Percentiles rank a stretch among this genome's conserved stretches.
These are phyloP conservation scores for Ariolimax columbianus DNA, from an alignment of 2,888 invertebrate genomes.

Conservation along the genomic window DNA sequence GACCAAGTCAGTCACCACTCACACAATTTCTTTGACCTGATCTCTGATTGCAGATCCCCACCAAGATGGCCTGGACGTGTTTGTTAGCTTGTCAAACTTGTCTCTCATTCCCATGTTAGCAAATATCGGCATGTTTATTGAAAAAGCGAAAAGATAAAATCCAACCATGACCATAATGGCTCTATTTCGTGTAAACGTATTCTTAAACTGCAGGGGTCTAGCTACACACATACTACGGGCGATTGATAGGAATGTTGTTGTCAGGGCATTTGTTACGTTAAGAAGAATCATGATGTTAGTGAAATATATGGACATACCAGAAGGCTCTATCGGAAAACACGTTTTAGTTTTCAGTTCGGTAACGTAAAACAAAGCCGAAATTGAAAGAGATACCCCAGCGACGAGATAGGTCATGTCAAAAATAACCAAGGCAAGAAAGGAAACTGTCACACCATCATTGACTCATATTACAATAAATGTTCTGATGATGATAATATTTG, in stretches of 20 bases:
- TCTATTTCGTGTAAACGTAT: conserved; percentile 9
- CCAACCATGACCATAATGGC: neutral
- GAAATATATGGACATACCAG: neutral
- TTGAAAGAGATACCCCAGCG: neutral
- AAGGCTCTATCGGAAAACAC: conserved; percentile 8
- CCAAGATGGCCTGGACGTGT: conserved; percentile 3
- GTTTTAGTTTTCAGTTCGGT: neutral
- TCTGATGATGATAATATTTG: conserved; percentile 34
- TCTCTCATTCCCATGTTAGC: conserved; percentile 6
- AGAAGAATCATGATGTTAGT: conserved; percentile 11
- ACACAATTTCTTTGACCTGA: conserved; percentile 23
- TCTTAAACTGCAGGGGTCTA: conserved; percentile 29
- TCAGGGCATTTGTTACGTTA: conserved; percentile 5
- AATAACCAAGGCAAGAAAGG: conserved; percentile 2
- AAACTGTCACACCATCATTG: conserved; percentile 30
- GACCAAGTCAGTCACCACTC: neutral
- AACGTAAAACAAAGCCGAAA: neutral
- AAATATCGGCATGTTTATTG: conserved; percentile 11
- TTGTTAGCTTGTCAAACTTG: neutral
- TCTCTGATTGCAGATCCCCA: conserved; percentile 14
- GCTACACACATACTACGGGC: conserved; percentile 18
- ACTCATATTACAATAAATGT: conserved; percentile 13
- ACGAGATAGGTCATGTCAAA: neutral
- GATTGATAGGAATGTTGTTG: conserved; percentile 3
- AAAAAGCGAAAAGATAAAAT: neutral